Percentiles rank a stretch among this genome's conserved stretches.
phyloP scores from a whole-genome alignment of 2,797 vertebrate species.

The Pangasius krempfi region DNA sequence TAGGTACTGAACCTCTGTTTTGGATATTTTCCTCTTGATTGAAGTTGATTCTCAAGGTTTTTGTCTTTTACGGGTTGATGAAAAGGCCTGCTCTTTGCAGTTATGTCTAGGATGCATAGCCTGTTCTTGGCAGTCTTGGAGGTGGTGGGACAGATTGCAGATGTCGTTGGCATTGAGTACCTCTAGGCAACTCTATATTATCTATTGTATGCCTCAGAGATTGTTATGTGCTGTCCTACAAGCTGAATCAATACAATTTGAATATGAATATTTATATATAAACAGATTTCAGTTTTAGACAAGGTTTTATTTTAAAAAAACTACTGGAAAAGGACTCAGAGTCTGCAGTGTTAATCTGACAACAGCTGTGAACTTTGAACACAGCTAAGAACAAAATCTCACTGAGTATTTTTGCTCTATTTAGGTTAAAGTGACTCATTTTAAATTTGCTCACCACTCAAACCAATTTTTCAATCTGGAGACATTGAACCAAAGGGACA shows the following conservation, averaged over 20 bases:
- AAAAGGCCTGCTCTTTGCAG: background rate
- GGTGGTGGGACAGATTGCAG: background rate
- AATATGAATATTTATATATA: background rate
- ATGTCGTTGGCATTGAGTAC: background rate
- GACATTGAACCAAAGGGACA: background rate
- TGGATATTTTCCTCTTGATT: background rate
- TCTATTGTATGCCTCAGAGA: background rate
- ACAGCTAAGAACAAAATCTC: constrained; percentile 1
- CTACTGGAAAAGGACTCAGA: background rate
- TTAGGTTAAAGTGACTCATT: background rate
- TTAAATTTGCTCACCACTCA: background rate
- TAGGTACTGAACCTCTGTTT: background rate
- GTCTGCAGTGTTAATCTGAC: constrained; percentile 16
- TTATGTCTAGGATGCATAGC: background rate
- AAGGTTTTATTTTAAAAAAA: background rate
- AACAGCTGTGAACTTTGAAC: background rate
- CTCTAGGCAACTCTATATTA: background rate
- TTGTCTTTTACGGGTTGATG: background rate
- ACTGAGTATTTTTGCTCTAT: background rate
- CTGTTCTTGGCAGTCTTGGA: background rate
- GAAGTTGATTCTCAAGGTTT: background rate
- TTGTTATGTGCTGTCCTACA: background rate
- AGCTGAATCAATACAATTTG: background rate
- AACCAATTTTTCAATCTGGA: background rate
- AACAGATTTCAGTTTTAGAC: background rate